Percentiles rank a stretch among this genome's conserved stretches.
phyloP scores from a whole-genome alignment of 2,113 vertebrate species.

The Phalacrocorax pelagicus region DNA sequence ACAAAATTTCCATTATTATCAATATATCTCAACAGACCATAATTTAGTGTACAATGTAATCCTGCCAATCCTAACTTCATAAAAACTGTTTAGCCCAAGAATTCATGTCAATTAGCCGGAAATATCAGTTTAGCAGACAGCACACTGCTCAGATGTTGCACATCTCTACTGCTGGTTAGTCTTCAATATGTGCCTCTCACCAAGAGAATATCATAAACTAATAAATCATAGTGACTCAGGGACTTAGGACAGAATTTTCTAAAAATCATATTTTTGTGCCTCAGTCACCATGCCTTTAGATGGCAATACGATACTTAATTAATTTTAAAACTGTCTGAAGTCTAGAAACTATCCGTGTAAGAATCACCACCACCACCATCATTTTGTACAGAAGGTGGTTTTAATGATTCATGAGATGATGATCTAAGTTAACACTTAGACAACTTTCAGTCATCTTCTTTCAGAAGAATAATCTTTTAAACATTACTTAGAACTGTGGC shows the following conservation, averaged over 20 bases:
- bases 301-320: neutral
- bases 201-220: neutral
- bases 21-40: neutral
- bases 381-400: neutral
- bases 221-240: neutral
- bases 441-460: neutral
- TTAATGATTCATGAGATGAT: neutral
- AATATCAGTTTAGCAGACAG: neutral
- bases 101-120: neutral
- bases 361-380: neutral
- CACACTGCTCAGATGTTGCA: neutral
- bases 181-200: neutral
- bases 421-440: neutral
- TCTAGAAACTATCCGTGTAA: neutral
- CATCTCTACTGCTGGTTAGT: neutral
- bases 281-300: neutral
- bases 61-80: neutral
- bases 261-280: neutral
- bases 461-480: neutral
- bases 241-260: neutral
- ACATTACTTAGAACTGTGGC: neutral
- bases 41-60: neutral
- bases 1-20: neutral
- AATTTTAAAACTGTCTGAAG: neutral
- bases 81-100: neutral